Base-by-base conservation (phyloP, 2,113 vertebrate genomes). In the Tetrax tetrax region DNA sequence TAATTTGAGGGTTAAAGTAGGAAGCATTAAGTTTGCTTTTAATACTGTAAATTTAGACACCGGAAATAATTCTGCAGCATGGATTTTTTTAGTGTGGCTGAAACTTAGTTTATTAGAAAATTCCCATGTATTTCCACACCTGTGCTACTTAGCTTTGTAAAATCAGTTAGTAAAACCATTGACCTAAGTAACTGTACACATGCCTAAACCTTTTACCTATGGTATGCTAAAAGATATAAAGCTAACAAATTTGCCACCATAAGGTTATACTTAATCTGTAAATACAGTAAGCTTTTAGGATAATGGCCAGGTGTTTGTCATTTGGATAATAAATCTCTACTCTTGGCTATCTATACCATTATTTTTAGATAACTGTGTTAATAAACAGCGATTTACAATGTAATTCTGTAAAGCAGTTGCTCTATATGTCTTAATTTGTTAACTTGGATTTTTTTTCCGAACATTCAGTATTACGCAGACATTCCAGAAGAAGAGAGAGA, bases 391-490 rank as follows among this genome's bases (percentile, higher is more conserved):
- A 68, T 48, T 66, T 68, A 75, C 60, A 63, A 8, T 70, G 57
- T 64, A 23, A 33, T 72, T 53, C 28, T 91, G 45, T 91, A 76
- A 90, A 91, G 28, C 71, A 88, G 15, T 90, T 4, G 0, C 29
- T 77, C 7, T 61, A 1, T 63, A 31, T 41, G 10, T 80, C 38
- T 41, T 17, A 54, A 51, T 83, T 77, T 41, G 8, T 70, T 92
- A 86, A 96, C 65, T 57, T 45, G 37, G 22, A 33, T 54, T 89
- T 57, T 71, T 54, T 50, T 41, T 85, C 25, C 25, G 92, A 37
- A 84, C 91, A 10, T 50, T 84, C 92, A 99, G 99, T 99, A 99
- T 97, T 99, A 99, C 60, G 98, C 98, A 83, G 98, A 99, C 87
- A 98, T 99, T 61, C 99, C 99, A 77, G 98, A 98, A 86, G 98